Base-by-base conservation (phyloP, 1,140 invertebrate genomes). In the Lineus longissimus region DNA sequence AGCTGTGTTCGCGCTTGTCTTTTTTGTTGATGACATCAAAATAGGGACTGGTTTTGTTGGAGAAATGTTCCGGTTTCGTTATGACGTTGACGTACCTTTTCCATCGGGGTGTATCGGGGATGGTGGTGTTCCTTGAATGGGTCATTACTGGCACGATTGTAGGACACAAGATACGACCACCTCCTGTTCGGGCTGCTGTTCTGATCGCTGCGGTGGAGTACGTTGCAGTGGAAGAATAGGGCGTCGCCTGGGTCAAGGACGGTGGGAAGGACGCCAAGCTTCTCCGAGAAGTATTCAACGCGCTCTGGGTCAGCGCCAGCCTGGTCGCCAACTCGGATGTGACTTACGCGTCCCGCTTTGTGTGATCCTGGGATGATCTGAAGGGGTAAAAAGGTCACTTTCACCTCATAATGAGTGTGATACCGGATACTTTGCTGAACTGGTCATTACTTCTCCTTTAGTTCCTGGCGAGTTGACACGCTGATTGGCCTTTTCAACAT, bases 171-270 rank as follows among this genome's bases (percentile, higher is more conserved):
- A 33, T 73, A 68, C 13, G 72, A 71, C 74, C 74, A 77, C 13
- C 76, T 67, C 41, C 76, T 61, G 19, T 68, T 57, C 2, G 43
- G 62, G 55, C 76, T 74, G 31, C 62, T 59, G 63, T 77, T 77
- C n/a, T 68, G 67, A 13, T 70, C 65, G 54, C 73, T 74, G 55
- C 45, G 66, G 67, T 77, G 76, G 6, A 77, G 55, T 29, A 76
- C 40, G 58, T 77, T 77, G 55, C 61, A 70, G 61, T 77, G 73
- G 58, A 76, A 76, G 61, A 73, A 76, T 23, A 76, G 54, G 36
- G 66, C 74, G 61, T 77, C 76, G 15, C 76, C 76, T 70, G 65
- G 47, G 6, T 51, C 47, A 4, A 51, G 25, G 25, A 19, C 9
- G n/a, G 25, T 27, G n/a, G n/a, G 25, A 51, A 29, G 22, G 19